Conservation (phyloP, 1,140 invertebrate genomes). For the Pogonomyrmex californicus region DNA sequence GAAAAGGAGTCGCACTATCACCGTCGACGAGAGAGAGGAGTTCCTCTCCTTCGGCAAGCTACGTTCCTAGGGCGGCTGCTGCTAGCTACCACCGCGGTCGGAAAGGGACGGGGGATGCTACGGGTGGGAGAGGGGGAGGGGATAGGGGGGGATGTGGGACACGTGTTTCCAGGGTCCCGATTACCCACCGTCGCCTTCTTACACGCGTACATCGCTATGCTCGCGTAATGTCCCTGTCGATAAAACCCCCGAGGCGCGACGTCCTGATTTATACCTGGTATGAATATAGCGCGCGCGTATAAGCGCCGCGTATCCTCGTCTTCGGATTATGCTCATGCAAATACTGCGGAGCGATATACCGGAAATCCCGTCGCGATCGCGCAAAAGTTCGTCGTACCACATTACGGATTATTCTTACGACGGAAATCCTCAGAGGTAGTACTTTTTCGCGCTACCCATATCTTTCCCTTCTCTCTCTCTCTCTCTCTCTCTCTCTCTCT, state of each 20-base stretch:
- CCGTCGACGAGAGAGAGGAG: slow-evolving; percentile 29
- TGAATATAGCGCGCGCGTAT: slow-evolving; percentile 41
- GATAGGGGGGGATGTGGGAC: slow-evolving; percentile 77
- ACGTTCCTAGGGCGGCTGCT: slow-evolving; percentile 36
- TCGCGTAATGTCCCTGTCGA: slow-evolving; percentile 73
- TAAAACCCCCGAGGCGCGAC: slow-evolving; percentile 64
- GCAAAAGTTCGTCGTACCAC: slow-evolving; percentile 36
- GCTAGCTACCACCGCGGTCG: neutral
- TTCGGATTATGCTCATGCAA: slow-evolving; percentile 56
- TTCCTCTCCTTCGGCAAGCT: slow-evolving; percentile 64
- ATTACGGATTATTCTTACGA: slow-evolving; percentile 40
- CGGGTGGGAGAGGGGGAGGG: slow-evolving; percentile 6
- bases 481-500: neutral
- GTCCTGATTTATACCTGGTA: slow-evolving; percentile 68
- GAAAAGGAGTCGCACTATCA: slow-evolving; percentile 75
- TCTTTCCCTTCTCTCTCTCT: neutral
- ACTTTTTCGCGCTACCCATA: neutral
- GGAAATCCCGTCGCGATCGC: slow-evolving; percentile 46
- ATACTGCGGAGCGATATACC: slow-evolving; percentile 36
- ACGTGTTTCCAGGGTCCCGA: slow-evolving; percentile 84
- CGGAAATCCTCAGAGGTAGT: neutral
- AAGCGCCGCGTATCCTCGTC: slow-evolving; percentile 26
- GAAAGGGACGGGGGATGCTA: neutral
- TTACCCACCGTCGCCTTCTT: slow-evolving; percentile 80
- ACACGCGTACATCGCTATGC: slow-evolving; percentile 75